Base-by-base conservation (phyloP, 1,140 invertebrate genomes). In the Drosophila truncata region DNA sequence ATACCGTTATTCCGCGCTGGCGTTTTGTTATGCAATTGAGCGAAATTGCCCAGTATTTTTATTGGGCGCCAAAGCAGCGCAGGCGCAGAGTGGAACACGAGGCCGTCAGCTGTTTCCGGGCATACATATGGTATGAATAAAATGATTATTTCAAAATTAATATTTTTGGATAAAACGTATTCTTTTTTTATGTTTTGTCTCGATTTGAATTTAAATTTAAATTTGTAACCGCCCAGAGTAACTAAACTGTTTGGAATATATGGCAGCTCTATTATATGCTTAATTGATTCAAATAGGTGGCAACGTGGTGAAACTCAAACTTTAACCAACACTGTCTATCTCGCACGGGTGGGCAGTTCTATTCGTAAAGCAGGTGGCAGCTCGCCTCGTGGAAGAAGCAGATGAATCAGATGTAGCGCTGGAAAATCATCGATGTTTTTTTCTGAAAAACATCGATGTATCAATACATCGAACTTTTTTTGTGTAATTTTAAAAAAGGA, bases 11-110 rank as follows among this genome's bases (percentile, higher is more conserved):
- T 84, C 61, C 18, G 3, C 20, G 29, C 37, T 66, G 9, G 54
- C 62, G 52, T 71, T 71, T 81, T 90, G 84, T 87, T 87, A 87
- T 87, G 84, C 84, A 87, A 87, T 87, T 87, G 85, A 90, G 74
- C 74, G 41, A 67, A 71, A 78, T 71, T 52, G 73, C 69, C 66
- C 84, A 52, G 72, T 87, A 87, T 87, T 84, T 64, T 74, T 61
- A 49, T 65, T 65, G 23, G 80, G 80, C 77, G 77, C 84, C 72
- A 88, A 88, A 73, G 35, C 27, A 27, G 65, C 69, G 84, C 84
- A 69, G n/a, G 84, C 84, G 80, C 83, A 72, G 2, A 46, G 10
- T 4, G 11, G 0, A 9, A 3, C 35, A 35, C 4, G 25, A 37
- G 41, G 57, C 6, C 20, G 14, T 46, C 84, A 88, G 80, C 77